A percentile compares a stretch with the other conserved stretches of the same genome.
phyloP scores from a whole-genome alignment of 2,888 invertebrate species.

The Caenorhabditis doughertyi region DNA sequence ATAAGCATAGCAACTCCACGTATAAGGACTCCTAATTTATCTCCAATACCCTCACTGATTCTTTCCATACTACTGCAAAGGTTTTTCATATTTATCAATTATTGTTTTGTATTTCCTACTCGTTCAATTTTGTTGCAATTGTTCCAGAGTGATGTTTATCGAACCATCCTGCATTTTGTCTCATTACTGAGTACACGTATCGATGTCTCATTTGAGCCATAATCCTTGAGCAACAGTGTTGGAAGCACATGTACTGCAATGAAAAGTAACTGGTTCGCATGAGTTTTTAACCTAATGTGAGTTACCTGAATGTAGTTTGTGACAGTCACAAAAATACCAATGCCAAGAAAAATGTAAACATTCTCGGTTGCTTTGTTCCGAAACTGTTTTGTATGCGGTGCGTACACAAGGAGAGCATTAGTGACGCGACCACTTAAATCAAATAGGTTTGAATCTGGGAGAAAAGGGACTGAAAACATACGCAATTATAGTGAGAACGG shows the following conservation, averaged over 20 bases:
- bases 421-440: slow-evolving; percentile 71
- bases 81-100: not conserved
- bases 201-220: slow-evolving; percentile 71
- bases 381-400: slow-evolving; percentile 68
- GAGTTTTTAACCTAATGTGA: not conserved
- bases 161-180: slow-evolving; percentile 78
- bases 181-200: slow-evolving; percentile 70
- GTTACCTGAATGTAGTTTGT: slow-evolving; percentile 74
- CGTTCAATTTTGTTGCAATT: slow-evolving; percentile 72
- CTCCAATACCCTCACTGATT: slow-evolving; percentile 62
- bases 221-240: slow-evolving; percentile 72
- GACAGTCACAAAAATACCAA: slow-evolving; percentile 70
- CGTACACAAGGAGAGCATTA: slow-evolving; percentile 72
- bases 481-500: slow-evolving; percentile 71
- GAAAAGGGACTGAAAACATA: slow-evolving; percentile 1
- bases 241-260: slow-evolving; percentile 76
- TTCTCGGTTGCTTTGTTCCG: slow-evolving; percentile 70
- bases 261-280: slow-evolving; percentile 11
- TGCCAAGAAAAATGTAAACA: slow-evolving; percentile 77
- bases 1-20: slow-evolving; percentile 73
- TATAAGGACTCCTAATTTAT: slow-evolving; percentile 75
- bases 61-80: slow-evolving; percentile 70
- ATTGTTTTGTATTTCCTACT: slow-evolving; percentile 57
- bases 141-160: slow-evolving; percentile 75
- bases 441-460: not conserved